Percentiles rank a stretch among this genome's conserved stretches.
phyloP scores from a whole-genome alignment of 2,797 vertebrate genomes.

The Catamblyrhynchus diadema region DNA sequence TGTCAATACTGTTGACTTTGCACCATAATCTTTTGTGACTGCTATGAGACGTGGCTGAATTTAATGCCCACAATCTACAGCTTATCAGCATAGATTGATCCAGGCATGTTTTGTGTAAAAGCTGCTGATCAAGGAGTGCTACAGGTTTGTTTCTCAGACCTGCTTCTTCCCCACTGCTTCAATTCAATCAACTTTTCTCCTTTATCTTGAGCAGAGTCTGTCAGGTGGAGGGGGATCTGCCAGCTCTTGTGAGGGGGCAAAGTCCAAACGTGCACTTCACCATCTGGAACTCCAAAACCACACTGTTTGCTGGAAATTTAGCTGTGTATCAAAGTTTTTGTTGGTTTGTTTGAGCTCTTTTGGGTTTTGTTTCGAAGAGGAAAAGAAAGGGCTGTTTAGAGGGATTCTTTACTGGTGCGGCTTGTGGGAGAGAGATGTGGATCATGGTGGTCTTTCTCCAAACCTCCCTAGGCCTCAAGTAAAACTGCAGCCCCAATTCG shows the following conservation, averaged over 20 bases:
- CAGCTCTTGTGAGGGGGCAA: background rate
- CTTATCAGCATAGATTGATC: background rate
- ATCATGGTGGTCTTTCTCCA: background rate
- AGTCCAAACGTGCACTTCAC: background rate
- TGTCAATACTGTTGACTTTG: conserved; percentile 31
- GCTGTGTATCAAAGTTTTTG: background rate
- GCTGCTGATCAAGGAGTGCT: background rate
- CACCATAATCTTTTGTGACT: background rate
- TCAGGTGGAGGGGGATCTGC: background rate
- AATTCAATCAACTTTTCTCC: background rate
- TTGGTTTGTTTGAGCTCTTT: background rate
- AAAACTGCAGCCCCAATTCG: background rate
- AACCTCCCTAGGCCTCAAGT: background rate
- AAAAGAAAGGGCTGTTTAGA: background rate
- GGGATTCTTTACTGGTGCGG: background rate
- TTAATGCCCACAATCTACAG: background rate
- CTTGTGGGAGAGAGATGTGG: background rate
- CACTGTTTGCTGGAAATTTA: background rate
- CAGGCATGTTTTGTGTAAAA: background rate
- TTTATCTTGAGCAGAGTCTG: background rate
- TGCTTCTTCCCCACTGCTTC: background rate
- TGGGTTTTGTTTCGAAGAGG: background rate
- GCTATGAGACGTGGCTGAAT: conserved; percentile 24
- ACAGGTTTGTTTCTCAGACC: background rate
- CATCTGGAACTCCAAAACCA: background rate